Percentiles rank a stretch among this genome's conserved stretches.
Evolutionary conservation across 2,797 vertebrate species (phyloP).

Genomic region (Glyptemys insculpta): DNA sequence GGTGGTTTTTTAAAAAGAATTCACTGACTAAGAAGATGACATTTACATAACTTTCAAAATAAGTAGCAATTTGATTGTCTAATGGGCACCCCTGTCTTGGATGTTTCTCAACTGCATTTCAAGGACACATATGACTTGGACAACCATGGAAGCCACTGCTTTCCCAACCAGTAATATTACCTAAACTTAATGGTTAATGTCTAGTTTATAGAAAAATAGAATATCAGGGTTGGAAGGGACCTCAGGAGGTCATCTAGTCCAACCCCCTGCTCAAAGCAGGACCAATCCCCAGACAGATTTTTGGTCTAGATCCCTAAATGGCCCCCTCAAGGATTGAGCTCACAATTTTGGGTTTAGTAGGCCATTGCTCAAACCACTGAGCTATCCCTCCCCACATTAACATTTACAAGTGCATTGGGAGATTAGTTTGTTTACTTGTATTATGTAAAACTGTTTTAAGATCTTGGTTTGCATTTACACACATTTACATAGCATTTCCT

Average conservation of each 20-base stretch:
- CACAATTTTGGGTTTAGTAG: too few relatives aligned
- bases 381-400: conserved; percentile 1
- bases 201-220: conserved; percentile 38
- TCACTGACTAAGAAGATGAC: not conserved
- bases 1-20: conserved; percentile 55
- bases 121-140: conserved; percentile 11
- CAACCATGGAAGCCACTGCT: not conserved
- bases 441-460: conserved; percentile 70
- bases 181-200: conserved; percentile 44
- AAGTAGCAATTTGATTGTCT: conserved; percentile 43
- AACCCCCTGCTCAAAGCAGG: too few relatives aligned
- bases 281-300: too few relatives aligned
- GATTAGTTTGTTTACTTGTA: conserved; percentile 71
- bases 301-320: too few relatives aligned
- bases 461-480: conserved; percentile 49
- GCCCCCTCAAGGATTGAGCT: too few relatives aligned
- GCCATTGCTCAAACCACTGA: too few relatives aligned
- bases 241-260: too few relatives aligned
- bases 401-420: conserved; percentile 54
- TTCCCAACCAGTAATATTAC: conserved; percentile 40
- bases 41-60: conserved; percentile 34
- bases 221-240: too few relatives aligned
- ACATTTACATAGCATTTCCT: conserved; percentile 65
- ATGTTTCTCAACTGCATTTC: conserved; percentile 39
- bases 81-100: conserved; percentile 15